phyloP scores from a whole-genome alignment of 2,113 vertebrate genomes.

The Percopsis transmontana region DNA sequence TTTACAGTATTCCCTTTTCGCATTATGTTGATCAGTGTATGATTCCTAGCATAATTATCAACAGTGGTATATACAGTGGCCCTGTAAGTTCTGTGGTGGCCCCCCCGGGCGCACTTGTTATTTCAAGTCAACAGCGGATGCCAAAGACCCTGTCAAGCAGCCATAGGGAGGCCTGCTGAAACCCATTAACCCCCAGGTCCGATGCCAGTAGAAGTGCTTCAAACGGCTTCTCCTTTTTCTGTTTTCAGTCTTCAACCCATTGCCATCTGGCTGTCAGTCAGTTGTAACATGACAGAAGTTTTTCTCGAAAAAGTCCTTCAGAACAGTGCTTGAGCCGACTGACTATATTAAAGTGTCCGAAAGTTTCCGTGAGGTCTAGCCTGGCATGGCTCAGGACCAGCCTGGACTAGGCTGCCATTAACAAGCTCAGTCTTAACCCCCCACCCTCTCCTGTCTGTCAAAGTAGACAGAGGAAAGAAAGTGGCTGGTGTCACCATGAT shows the following conservation, averaged over 20 bases:
- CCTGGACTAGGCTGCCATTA: slow-evolving; percentile 38
- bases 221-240: slow-evolving; percentile 33
- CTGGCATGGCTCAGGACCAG: slow-evolving; percentile 36
- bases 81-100: slow-evolving; percentile 26
- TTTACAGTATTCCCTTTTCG: slow-evolving; percentile 48
- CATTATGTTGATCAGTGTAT: slow-evolving; percentile 47
- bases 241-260: slow-evolving; percentile 37
- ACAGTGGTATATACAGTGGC: slow-evolving; percentile 41
- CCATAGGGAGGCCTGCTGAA: slow-evolving; percentile 38
- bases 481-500: slow-evolving; percentile 1
- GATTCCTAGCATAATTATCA: slow-evolving; percentile 33
- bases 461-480: slow-evolving; percentile 15
- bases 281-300: slow-evolving; percentile 45
- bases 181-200: slow-evolving; percentile 30
- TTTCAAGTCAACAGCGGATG: slow-evolving; percentile 28
- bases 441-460: slow-evolving; percentile 9
- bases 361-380: slow-evolving; percentile 48
- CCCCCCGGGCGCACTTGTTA: slow-evolving; percentile 24
- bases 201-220: slow-evolving; percentile 24
- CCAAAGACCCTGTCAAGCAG: slow-evolving; percentile 11
- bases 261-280: slow-evolving; percentile 66
- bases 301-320: slow-evolving; percentile 59
- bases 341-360: slow-evolving; percentile 65
- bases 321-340: slow-evolving; percentile 37
- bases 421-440: slow-evolving; percentile 23